Base-by-base conservation (phyloP, 2,113 vertebrate species). In the Australoheros scitulus region DNA sequence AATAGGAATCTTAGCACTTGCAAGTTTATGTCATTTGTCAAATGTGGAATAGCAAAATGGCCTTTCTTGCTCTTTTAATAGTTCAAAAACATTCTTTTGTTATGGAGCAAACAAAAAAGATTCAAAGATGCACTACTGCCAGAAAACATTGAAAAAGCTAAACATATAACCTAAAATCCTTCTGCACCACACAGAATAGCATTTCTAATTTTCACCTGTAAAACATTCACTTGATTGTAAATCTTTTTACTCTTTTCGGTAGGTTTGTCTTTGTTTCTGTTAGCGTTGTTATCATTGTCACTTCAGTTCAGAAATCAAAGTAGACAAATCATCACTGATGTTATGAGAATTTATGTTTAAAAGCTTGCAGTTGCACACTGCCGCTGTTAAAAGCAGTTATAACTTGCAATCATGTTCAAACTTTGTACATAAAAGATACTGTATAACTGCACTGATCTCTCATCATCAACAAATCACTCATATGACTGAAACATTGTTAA, bases 11-110 rank as follows among this genome's bases (percentile, higher is more conserved):
- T 85, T 91, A 84, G 82, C 77, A 82, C 58, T 60, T 82, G 89
- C 87, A 86, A 80, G 88, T 92, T 94, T 77, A 65, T 94, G 87
- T 91, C 87, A 90, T 91, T 94, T 87, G 89, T 89, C 77, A 76
- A 72, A 77, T 81, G 64, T 47, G 78, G 64, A 92, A 79, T 17
- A 72, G 81, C 64, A 77, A 79, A 74, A 77, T 83, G 79, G 83
- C 68, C 84, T 87, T 92, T 93, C 83, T 92, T 86, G 78, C 81
- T 76, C 57, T 82, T 87, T 88, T 80, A 91, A 87, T 83, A 86
- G 84, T 82, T 84, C 74, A 87, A 63, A 88, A 92, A 77, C 47
- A 58, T 72, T 70, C 24, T 81, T 87, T 87, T 89, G 52, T 81
- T 55, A 60, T 26, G 77, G 76, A 82, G 76, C 81, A 89, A 80